Conservation (phyloP, 2,113 vertebrate species). For the Corythornis madagascariensis region DNA sequence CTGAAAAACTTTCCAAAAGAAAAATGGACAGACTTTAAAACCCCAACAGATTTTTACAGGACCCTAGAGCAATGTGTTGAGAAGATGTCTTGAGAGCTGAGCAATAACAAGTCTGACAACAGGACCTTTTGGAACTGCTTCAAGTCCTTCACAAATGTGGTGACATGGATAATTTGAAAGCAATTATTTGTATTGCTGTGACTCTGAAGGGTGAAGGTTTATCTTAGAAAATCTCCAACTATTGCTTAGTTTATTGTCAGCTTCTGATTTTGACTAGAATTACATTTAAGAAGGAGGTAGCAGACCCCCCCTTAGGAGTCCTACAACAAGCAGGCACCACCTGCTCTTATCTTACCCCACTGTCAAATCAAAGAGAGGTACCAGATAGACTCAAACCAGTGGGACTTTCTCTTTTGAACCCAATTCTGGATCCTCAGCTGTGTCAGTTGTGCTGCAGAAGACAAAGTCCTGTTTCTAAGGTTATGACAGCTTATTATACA, state of each 20-base stretch:
- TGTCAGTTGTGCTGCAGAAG: not conserved
- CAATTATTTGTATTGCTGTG: not conserved
- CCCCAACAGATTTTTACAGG: not conserved
- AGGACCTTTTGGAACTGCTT: not conserved
- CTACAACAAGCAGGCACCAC: not conserved
- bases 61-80: not conserved
- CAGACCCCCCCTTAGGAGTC: not conserved
- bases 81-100: not conserved
- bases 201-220: not conserved
- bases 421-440: not conserved
- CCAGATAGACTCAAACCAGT: not conserved
- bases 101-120: not conserved
- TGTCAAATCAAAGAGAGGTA: not conserved
- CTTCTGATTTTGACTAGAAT: not conserved
- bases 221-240: not conserved
- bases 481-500: not conserved
- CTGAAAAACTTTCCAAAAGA: not conserved
- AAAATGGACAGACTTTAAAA: not conserved
- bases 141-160: not conserved
- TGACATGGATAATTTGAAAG: not conserved
- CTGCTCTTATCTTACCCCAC: not conserved
- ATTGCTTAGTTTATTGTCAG: not conserved
- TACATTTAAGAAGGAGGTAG: not conserved
- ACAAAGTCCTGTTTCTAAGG: not conserved
- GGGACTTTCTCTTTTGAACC: not conserved